Evolutionary conservation across 2,113 vertebrate species (phyloP), one percentile per base, ranked within the genome.

Genomic region (Corythaixoides concolor): DNA sequence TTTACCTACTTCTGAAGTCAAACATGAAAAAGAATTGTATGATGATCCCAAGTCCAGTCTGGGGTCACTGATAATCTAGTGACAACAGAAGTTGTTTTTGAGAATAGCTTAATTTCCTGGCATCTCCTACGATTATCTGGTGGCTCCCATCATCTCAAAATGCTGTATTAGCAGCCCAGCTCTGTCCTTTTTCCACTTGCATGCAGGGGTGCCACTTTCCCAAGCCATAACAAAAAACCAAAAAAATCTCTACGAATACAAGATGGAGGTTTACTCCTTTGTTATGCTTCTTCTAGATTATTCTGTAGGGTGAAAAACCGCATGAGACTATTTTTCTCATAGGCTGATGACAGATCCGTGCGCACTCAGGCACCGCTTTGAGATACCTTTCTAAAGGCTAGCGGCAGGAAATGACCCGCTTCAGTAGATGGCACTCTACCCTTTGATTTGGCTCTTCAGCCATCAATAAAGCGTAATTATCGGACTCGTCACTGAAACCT

Each of bases 371-470:
- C 23, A 6, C 28, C 24, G 5, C 55, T 60, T 27, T 8, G 49
- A 26, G 12, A 9, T 5, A 37, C 32, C 28, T 33, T 23, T 39
- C 9, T 4, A 23, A n/a, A 55, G 63, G 19, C 32, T 4, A 11
- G 15, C 3, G 28, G 22, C 49, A 28, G 69, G 28, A 16, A 70
- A 27, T 5, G 3, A 11, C 52, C 78, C 8, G 82, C 7, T 47
- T 85, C 94, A 53, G 90, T 23, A 95, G 82, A 82, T 88, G 90
- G 88, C 88, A 94, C 82, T 64, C 88, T 75, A 22, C 12, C 59
- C 92, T 74, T 58, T 5, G 28, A 14, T 24, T 78, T 33, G 69
- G 11, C n/a, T 3, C n/a, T 15, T 27, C 3, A 5, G 5, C 15
- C 35, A 11, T 7, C 43, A 1, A 11, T 8, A 33, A 50, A 49